Base-by-base conservation (phyloP, 2,888 invertebrate species). In the Eupithecia subfuscata region DNA sequence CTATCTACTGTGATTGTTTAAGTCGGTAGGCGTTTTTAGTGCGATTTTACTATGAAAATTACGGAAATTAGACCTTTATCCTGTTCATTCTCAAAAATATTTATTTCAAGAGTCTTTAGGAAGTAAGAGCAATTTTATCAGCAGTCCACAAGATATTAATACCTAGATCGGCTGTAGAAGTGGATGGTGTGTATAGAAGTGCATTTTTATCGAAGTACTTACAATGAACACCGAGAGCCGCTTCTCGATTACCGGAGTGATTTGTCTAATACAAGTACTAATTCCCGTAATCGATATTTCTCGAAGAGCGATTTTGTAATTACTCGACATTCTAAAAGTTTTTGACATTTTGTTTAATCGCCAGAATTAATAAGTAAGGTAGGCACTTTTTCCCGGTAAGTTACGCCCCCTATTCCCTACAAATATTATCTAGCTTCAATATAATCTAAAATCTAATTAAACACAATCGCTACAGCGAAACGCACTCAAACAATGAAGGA, bases 401-500 rank as follows among this genome's bases (percentile, higher is more conserved):
- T 18, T 22, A 25, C 43, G 43, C 40, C 22, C 30, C 34, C 65
- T n/a, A n/a, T 68, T 68, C 8, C 22, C 22, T 43, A 43, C 22
- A 68, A 68, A 40, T 68, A 68, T 43, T 43, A 68, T 43, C 40
- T 60, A 64, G 37, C 64, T 37, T 43, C 77, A 77, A 70, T 75
- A 79, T 76, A 79, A 73, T 80, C 80, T 78, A 64, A 81, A 80
- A 79, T 79, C 78, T 81, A 78, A 80, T 84, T 74, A 82, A 78
- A 77, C 60, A 81, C 82, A 86, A 82, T 84, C 75, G 77, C 74
- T 76, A 94, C 94, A 93, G 79, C 86, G 84, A 91, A 94, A 92
- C 86, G 85, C 93, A 94, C 94, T 95, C 90, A 92, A 92, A 93
- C 89, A 91, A 92, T 89, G 89, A 87, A 85, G 84, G 88, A 87